Evolutionary conservation across 2,888 invertebrate genomes (phyloP).

Genomic region (Odontocolon sp.): DNA sequence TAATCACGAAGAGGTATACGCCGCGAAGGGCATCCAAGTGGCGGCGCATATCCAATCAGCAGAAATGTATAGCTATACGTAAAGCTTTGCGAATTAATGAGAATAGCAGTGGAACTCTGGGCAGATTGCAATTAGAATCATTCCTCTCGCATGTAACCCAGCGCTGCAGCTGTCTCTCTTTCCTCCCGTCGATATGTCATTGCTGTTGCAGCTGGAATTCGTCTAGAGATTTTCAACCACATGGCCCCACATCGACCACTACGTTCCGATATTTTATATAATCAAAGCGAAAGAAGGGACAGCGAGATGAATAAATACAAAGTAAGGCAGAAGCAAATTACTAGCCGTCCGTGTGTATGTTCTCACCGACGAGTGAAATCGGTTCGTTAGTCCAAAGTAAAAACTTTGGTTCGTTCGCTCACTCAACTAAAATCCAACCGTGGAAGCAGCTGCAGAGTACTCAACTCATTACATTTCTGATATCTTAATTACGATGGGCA

Average conservation of each 20-base stretch:
- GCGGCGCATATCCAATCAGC: no score
- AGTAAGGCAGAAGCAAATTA: conserved; percentile 11
- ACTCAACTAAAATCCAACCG: not conserved
- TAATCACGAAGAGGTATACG: no score
- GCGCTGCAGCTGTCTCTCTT: conserved; percentile 18
- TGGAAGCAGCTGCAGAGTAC: not conserved
- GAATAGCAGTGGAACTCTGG: conserved; percentile 21
- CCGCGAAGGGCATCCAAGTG: no score
- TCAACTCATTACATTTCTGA: not conserved
- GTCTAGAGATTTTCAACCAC: not conserved
- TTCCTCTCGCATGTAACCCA: conserved; percentile 18
- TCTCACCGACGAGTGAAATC: conserved; percentile 16
- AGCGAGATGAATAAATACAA: not conserved
- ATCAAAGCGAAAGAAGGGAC: not conserved
- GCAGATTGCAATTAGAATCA: conserved; percentile 28
- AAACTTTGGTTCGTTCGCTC: not conserved
- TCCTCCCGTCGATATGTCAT: no score
- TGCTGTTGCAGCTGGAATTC: not conserved
- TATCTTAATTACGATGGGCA: conserved; percentile 5
- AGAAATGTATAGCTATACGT: not conserved
- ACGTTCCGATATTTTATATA: not conserved
- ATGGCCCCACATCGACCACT: no score
- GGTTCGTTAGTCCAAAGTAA: conserved; percentile 21
- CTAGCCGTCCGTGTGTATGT: conserved; percentile 5
- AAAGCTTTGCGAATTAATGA: conserved; percentile 17